Conservation (phyloP, 2,113 vertebrate species). For the Poicephalus gulielmi region DNA sequence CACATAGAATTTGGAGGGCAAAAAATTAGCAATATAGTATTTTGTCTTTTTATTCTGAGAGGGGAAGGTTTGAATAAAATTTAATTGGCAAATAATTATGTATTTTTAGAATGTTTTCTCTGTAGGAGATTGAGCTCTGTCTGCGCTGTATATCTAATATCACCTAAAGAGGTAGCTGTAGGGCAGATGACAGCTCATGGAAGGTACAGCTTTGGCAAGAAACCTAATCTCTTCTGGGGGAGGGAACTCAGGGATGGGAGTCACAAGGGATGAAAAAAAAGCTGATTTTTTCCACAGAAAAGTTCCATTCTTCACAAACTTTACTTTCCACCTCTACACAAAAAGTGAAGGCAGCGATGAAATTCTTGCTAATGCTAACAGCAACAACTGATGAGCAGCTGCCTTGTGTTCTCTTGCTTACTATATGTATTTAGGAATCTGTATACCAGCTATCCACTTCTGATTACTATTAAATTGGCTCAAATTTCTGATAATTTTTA, state of each 20-base stretch:
- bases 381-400: background rate
- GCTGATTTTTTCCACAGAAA: background rate
- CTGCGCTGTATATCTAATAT: background rate
- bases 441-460: background rate
- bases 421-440: background rate
- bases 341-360: background rate
- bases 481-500: background rate
- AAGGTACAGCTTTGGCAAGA: background rate
- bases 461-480: background rate
- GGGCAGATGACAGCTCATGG: background rate
- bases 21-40: background rate
- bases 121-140: background rate
- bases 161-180: background rate
- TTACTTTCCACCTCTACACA: background rate
- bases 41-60: background rate
- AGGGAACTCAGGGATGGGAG: background rate
- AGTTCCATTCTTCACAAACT: background rate
- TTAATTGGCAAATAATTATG: background rate
- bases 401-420: background rate
- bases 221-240: background rate
- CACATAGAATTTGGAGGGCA: background rate
- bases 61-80: background rate
- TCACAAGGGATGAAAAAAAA: background rate
- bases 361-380: background rate
- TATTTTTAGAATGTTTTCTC: background rate